Evolutionary conservation across 2,888 invertebrate genomes (phyloP), one percentile per base, ranked within the genome.

Genomic region (Yponomeuta cagnagella): DNA sequence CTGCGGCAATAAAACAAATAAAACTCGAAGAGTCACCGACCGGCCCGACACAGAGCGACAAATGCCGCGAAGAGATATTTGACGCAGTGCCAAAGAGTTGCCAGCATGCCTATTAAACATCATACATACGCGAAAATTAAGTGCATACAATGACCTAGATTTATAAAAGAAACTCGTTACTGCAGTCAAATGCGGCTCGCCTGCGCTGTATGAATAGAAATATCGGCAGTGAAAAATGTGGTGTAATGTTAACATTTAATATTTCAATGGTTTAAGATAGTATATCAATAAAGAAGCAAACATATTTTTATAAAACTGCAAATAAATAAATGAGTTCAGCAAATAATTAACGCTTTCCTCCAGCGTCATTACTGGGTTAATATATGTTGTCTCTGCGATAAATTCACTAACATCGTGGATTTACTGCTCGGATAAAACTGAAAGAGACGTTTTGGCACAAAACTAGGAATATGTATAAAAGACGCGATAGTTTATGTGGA

Each of bases 41-140:
- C 86, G 85, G 76, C 79, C 80, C 83, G 85, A 89, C 85, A 85
- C 81, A 80, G 75, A 76, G 76, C 80, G 82, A 84, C 82, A 82
- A 87, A 84, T 82, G 81, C 80, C 81, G 83, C 80, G 77, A 81
- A 88, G 52, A 58, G 52, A 89, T 89, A 83, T 70, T 70, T 70
- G 70, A 70, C 33, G 23, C 70, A 78, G 89, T 89, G 90, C 83
- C 89, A 87, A 79, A 76, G 80, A 43, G 63, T 70, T 86, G 90
- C 90, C 90, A 90, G 88, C 77, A 74, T 75, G 72, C 72, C 74
- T 74, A 72, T 74, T 75, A 78, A 73, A 78, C 77, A 73, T 75
- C 75, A 77, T 76, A 74, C 73, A 77, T 76, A 74, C 73, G 74
- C 76, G 70, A 77, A 79, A 79, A 79, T 78, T 75, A 78, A 79